Evolutionary conservation across 2,888 invertebrate genomes (phyloP), one percentile per base, ranked within the genome.

Genomic region (Saturnia japonica): DNA sequence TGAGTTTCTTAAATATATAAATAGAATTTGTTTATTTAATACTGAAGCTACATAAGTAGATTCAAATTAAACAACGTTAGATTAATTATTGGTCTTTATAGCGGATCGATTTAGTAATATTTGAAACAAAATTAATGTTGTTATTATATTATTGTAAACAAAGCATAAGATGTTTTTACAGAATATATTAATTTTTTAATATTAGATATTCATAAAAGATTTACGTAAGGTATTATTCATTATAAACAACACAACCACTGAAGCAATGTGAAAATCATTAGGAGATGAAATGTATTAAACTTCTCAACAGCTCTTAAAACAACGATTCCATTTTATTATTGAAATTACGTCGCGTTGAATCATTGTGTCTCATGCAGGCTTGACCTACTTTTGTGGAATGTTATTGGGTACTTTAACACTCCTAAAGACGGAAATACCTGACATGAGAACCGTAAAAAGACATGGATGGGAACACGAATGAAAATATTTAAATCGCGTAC

Each of bases 321-420:
- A 62, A 34, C 14, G 68, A 34, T 22, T 1, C 34, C 22, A 70
- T 40, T 64, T 64, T 64, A 64, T 25, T 40, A 40, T 64, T 34
- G 64, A 64, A 64, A 40, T 64, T 64, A 40, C 16, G 19, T 64
- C n/a, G 64, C 40, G 34, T 40, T 40, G 40, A 40, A 40, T 64
- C 40, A 19, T n/a, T 16, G 64, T 40, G 12, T n/a, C 40, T 64
- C 40, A 7, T 40, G 64, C 40, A 64, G 40, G 40, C 22, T 64
- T 64, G 64, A 64, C 64, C 64, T 64, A 64, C 68, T 72, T 75
- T 77, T 74, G 72, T 62, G 69, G 73, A 77, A 76, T 69, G 51
- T 69, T 79, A 77, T 77, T 74, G 70, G 72, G 64, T 68, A 74
- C 75, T 78, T 74, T 72, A 74, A 70, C 67, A 64, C 68, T 64